Conservation (phyloP, 1,140 invertebrate genomes). For the Drosophila navojoa region DNA sequence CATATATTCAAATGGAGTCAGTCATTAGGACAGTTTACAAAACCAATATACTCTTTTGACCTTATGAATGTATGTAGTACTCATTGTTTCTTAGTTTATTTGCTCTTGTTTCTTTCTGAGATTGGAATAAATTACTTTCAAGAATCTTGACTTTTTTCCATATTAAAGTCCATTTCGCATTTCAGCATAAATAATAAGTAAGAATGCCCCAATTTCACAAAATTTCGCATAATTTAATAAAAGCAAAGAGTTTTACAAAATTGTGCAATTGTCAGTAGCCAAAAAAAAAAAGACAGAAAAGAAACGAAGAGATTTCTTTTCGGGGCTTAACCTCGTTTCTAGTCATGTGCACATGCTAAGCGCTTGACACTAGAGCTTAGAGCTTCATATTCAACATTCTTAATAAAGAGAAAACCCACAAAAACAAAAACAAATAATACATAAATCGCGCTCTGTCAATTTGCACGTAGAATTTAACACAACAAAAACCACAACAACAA, state of each 20-base stretch:
- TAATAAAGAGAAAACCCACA: conserved; percentile 30
- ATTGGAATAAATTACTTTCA: too few relatives aligned
- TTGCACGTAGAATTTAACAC: conserved; percentile 59
- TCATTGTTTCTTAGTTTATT: too few relatives aligned
- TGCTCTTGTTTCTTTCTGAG: too few relatives aligned
- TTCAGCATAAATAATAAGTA: conserved; percentile 5
- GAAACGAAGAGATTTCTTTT: conserved; percentile 9
- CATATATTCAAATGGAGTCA: too few relatives aligned
- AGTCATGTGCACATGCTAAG: conserved; percentile 37
- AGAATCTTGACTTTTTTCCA: too few relatives aligned
- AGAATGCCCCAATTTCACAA: conserved; percentile 18
- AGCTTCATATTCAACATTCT: conserved; percentile 10
- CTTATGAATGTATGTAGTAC: too few relatives aligned
- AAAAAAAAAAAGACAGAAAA: not conserved
- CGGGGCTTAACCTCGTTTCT: conserved; percentile 40
- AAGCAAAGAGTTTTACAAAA: conserved; percentile 50
- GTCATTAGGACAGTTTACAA: too few relatives aligned
- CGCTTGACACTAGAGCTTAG: not conserved
- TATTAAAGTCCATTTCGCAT: too few relatives aligned
- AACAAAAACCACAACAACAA: conserved; percentile 28
- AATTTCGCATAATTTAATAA: conserved; percentile 62
- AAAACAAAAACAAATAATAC: conserved; percentile 7
- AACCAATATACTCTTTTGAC: too few relatives aligned
- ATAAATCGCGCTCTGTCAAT: conserved; percentile 65
- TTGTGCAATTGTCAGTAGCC: conserved; percentile 58